phyloP scores from a whole-genome alignment of 1,140 invertebrate genomes.

The Palaemon carinicauda region DNA sequence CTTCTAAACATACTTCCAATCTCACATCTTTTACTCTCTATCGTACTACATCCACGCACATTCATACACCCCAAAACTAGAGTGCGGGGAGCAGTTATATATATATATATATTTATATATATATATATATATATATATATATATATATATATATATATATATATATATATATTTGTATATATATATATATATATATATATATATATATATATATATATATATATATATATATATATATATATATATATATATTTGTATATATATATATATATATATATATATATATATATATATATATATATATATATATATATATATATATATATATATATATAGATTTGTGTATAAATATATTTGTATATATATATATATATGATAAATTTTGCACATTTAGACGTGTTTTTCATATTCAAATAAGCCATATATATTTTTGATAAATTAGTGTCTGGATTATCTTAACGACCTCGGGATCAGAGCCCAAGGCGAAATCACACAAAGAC shows the following conservation, averaged over 20 bases:
- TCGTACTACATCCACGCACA: too few species aligned
- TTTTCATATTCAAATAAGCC: too few species aligned
- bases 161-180: neutral
- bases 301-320: neutral
- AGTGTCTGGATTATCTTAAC: too few species aligned
- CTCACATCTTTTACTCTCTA: too few species aligned
- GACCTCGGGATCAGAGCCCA: too few species aligned
- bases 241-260: neutral
- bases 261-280: neutral
- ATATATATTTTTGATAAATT: too few species aligned
- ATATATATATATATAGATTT: neutral
- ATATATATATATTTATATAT: neutral
- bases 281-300: neutral
- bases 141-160: neutral
- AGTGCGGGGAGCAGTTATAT: too few species aligned
- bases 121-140: neutral
- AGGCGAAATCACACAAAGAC: too few species aligned
- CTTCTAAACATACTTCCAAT: too few species aligned
- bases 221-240: neutral
- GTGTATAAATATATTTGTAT: neutral
- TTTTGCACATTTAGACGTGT: too few species aligned
- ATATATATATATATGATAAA: conserved; percentile 2
- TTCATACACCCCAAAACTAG: too few species aligned
- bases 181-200: neutral
- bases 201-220: neutral